Conservation (phyloP, 2,113 vertebrate genomes). For the Rhizomys pruinosus region DNA sequence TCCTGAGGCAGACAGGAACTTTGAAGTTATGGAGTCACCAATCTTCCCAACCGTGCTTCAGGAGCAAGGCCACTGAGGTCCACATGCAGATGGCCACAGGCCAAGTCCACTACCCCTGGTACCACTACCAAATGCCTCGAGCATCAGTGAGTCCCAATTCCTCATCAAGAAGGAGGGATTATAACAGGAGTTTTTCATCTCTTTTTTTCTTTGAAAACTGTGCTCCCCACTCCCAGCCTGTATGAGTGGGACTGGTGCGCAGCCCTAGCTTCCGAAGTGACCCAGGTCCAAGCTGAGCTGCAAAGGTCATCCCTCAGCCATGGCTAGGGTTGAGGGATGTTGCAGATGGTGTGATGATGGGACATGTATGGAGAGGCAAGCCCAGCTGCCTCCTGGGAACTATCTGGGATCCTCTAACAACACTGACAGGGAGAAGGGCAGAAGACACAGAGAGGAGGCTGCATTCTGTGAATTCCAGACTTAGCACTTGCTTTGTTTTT, state of each 20-base stretch:
- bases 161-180: too few relatives aligned
- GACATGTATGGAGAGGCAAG: not conserved
- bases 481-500: not conserved
- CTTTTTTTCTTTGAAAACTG: constrained; percentile 10
- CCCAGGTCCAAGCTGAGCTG: not conserved
- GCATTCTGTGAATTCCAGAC: not conserved
- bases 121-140: too few relatives aligned
- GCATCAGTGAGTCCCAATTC: not conserved
- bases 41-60: not conserved
- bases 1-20: not conserved
- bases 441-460: not conserved
- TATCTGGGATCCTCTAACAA: too few relatives aligned
- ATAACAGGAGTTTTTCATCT: not conserved
- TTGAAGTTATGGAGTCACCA: not conserved
- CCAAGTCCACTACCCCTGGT: not conserved
- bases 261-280: not conserved
- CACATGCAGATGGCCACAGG: not conserved
- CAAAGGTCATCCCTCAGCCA: not conserved
- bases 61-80: not conserved
- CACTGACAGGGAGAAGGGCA: not conserved
- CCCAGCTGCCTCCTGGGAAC: not conserved
- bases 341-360: not conserved
- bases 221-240: not conserved
- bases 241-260: not conserved
- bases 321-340: not conserved